Evolutionary conservation across 2,113 vertebrate species (phyloP).

Genomic region (Anseranas semipalmata): DNA sequence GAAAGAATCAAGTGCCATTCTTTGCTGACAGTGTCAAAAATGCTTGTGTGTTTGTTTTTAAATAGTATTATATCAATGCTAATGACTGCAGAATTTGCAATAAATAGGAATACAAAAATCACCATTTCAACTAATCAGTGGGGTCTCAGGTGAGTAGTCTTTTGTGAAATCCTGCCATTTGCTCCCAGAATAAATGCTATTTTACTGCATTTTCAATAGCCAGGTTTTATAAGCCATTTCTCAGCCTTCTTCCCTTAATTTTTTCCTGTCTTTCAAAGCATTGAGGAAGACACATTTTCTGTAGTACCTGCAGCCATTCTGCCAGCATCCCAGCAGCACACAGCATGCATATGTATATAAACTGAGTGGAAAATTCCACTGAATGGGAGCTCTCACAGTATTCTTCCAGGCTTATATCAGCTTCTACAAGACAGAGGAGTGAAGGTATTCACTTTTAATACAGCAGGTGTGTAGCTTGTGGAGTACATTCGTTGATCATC

Average conservation of each 20-base stretch:
- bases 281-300: not conserved
- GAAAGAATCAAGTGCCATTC: not conserved
- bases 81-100: not conserved
- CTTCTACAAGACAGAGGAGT: not conserved
- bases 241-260: not conserved
- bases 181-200: not conserved
- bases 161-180: not conserved
- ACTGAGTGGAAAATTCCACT: slow-evolving; percentile 53
- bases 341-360: not conserved
- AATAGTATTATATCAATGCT: not conserved
- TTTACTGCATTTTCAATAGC: not conserved
- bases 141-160: not conserved
- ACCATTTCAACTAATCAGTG: not conserved
- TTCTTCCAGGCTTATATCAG: not conserved
- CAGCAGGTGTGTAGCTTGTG: not conserved
- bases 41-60: not conserved
- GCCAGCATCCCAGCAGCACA: not conserved
- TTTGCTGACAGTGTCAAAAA: not conserved
- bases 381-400: not conserved
- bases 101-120: not conserved
- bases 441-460: not conserved
- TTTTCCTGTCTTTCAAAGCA: not conserved
- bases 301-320: not conserved
- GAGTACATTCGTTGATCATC: not conserved
- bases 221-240: slow-evolving; percentile 1